Conservation (phyloP, 2,797 vertebrate species). For the Labeo calbasu region DNA sequence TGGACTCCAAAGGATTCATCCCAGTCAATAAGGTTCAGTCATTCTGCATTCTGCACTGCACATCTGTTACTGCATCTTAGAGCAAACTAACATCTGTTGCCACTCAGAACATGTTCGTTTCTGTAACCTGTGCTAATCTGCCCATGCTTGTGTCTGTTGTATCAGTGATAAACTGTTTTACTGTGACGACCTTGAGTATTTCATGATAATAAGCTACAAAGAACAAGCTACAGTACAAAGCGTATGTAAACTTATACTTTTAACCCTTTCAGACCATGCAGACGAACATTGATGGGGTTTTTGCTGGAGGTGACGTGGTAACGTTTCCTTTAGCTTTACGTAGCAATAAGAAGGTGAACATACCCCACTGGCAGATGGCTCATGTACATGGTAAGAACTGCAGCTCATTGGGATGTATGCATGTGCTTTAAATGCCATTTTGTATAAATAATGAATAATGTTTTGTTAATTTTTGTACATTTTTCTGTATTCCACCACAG, state of each 20-base stretch:
- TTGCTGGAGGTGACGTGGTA: constrained; percentile 92
- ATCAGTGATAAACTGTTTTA: neutral
- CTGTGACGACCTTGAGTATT: neutral
- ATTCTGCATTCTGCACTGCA: neutral
- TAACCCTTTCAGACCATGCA: constrained; percentile 88
- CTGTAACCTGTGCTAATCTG: neutral
- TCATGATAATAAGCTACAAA: neutral
- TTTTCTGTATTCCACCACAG: constrained; percentile 68
- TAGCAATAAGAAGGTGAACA: constrained; percentile 95
- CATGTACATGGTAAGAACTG: constrained; percentile 89
- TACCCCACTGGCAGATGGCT: constrained; percentile 99
- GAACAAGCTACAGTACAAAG: neutral
- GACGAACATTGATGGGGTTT: constrained; percentile 90
- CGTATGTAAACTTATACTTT: neutral
- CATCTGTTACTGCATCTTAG: neutral
- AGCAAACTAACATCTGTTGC: neutral
- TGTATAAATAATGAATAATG: neutral
- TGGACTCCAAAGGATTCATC: constrained; percentile 94
- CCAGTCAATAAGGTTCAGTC: constrained; percentile 91
- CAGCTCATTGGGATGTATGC: neutral
- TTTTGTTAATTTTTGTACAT: neutral
- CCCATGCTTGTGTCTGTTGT: neutral
- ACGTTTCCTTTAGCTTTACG: constrained; percentile 88
- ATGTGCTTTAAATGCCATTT: neutral
- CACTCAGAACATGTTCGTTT: neutral